Evolutionary conservation across 2,113 vertebrate species (phyloP), one percentile per base, ranked within the genome.

Genomic region (Oplegnathus fasciatus): DNA sequence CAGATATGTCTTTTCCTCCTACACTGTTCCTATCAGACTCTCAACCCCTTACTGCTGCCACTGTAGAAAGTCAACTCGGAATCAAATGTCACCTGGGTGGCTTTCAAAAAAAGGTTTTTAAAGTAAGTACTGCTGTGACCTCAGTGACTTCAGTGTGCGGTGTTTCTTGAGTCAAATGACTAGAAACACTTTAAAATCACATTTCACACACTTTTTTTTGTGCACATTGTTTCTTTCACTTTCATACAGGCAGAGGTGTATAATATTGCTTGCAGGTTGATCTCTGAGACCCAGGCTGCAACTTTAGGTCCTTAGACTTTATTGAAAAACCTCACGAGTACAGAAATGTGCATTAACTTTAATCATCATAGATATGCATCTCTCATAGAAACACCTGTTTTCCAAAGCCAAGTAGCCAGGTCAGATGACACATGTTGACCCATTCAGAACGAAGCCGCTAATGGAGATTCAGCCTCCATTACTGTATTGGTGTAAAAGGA

Each of bases 31-130:
- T 58, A 79, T 90, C 87, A 92, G 85, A 66, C 65, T 48, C 87
- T 87, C 74, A 70, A 37, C 71, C 66, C 40, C 60, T 76, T 74
- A 9, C 52, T 77, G 84, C 74, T 74, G 72, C 78, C 74, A 13
- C 85, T 46, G 82, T 32, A 42, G 57, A 80, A 83, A 58, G 75
- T 78, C 85, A n/a, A 28, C 85, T 73, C 67, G 4, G 42, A 90
- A 82, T 90, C 73, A 92, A 94, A 93, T 92, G 91, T 91, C 90
- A 92, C 69, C 8, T 7, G 10, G 50, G 82, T 50, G 44, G 66
- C 52, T 75, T 90, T 88, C 9, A 22, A 40, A 83, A 76, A 71
- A 78, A 34, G 30, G 0, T 13, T 83, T 87, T 88, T 68, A 71
- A 83, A 86, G 34, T 61, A 58, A 82, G 64, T 22, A 20, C 44